Conservation (phyloP, 2,888 invertebrate species). For the Conus canariensis region DNA sequence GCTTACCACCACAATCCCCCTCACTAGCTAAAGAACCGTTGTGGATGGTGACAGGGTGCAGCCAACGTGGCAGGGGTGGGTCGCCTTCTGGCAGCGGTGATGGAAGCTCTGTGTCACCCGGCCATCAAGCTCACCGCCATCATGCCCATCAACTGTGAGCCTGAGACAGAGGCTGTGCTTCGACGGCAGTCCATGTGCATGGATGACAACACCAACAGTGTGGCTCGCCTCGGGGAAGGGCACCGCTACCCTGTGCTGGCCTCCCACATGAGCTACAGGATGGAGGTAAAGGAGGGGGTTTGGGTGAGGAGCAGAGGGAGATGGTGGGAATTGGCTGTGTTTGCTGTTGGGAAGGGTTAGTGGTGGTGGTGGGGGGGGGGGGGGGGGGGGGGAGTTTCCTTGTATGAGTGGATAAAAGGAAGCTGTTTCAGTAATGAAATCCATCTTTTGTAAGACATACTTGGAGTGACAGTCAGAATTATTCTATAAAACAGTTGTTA, state of each 20-base stretch:
- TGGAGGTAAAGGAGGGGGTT: constrained; percentile 77
- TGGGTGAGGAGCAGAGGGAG: background rate
- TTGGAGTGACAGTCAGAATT: too few relatives aligned
- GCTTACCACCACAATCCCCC: too few relatives aligned
- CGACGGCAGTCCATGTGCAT: constrained; percentile 70
- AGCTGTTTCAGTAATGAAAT: too few relatives aligned
- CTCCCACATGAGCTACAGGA: constrained; percentile 88
- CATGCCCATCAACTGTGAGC: constrained; percentile 85
- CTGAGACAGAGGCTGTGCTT: constrained; percentile 75
- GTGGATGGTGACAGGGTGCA: constrained; percentile 58
- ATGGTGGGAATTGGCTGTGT: background rate
- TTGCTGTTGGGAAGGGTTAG: background rate
- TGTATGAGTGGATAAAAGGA: too few relatives aligned
- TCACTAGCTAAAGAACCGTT: too few relatives aligned
- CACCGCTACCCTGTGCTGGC: constrained; percentile 88
- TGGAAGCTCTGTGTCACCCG: constrained; percentile 91
- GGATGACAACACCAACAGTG: constrained; percentile 78
- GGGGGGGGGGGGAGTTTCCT: too few relatives aligned
- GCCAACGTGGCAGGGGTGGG: constrained; percentile 79
- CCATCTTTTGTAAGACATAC: too few relatives aligned
- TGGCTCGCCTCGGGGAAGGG: constrained; percentile 83
- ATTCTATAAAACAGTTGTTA: too few relatives aligned
- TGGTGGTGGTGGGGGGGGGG: background rate
- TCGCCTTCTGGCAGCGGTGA: constrained; percentile 87
- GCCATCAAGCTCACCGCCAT: constrained; percentile 87